A percentile compares a stretch with the other conserved stretches of the same genome.
phyloP scores from a whole-genome alignment of 2,888 invertebrate genomes.

The Drosophila emarginata region DNA sequence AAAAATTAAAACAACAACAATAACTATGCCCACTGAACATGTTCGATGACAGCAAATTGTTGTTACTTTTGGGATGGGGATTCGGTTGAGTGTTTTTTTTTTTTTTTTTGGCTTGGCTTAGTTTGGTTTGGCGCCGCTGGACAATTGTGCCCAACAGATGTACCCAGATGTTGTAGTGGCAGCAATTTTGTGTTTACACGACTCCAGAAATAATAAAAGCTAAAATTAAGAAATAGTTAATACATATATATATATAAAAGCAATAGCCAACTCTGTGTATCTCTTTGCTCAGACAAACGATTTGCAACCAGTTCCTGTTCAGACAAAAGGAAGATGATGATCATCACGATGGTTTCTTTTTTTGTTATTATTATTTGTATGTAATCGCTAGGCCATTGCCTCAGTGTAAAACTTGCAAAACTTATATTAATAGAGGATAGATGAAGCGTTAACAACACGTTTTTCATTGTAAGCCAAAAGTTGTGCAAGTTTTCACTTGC shows the following conservation, averaged over 20 bases:
- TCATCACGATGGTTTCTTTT: conserved; percentile 25
- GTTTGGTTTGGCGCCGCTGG: conserved; percentile 17
- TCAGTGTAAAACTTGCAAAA: conserved; percentile 31
- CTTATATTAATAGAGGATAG: conserved; percentile 66
- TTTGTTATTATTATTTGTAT: conserved; percentile 24
- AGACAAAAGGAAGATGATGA: conserved; percentile 75
- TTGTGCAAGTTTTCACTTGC: conserved; percentile 42
- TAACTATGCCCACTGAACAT: conserved; percentile 29
- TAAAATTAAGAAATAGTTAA: conserved; percentile 33
- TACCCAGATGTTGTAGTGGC: conserved; percentile 36
- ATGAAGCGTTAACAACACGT: conserved; percentile 45
- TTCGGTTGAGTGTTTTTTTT: conserved; percentile 15
- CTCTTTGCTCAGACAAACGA: conserved; percentile 44
- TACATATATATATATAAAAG: conserved; percentile 25
- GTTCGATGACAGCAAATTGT: conserved; percentile 38
- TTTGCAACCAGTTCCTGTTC: conserved; percentile 73
- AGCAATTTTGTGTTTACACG: conserved; percentile 67
- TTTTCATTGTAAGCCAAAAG: conserved; percentile 60
- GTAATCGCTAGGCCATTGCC: conserved; percentile 62
- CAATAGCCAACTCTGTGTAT: conserved; percentile 48
- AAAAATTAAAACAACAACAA: conserved; percentile 36
- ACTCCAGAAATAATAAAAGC: conserved; percentile 55
- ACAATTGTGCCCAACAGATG: conserved; percentile 59
- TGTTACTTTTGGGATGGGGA: conserved; percentile 39
- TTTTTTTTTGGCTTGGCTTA: background rate